Evolutionary conservation across 2,888 invertebrate genomes (phyloP), one percentile per base, ranked within the genome.

Genomic region (Erynnis tages): DNA sequence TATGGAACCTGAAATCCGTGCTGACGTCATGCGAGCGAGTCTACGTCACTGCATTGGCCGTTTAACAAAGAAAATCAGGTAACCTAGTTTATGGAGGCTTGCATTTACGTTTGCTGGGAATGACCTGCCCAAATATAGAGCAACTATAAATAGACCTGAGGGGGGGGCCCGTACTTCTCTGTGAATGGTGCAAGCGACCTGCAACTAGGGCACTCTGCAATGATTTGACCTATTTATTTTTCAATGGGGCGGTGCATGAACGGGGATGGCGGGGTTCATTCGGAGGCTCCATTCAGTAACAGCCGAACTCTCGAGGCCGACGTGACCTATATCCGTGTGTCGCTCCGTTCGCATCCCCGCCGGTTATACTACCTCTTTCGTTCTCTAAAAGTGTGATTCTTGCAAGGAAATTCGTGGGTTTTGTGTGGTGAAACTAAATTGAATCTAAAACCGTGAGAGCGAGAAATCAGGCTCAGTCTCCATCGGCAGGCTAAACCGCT

Each of bases 161-260:
- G 56, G 69, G 76, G 62, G 76, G 80, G 76, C 75, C 69, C 71
- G 68, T 68, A 69, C 74, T 73, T 66, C 67, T 61, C 67, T 67
- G 72, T 83, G 83, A 85, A 83, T 86, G 84, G 83, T 77, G 78
- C 78, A 79, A 72, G 70, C 67, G 65, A 66, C 71, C 69, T 76
- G 76, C 79, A 88, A 76, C 70, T 82, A 72, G 86, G 79, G 64
- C 84, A 83, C 83, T 71, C 72, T 87, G 88, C 87, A 87, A 82
- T 83, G 77, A 83, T 83, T 76, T 86, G 88, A 89, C 89, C 89
- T 85, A 89, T 82, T 77, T 89, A 84, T 87, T 85, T 84, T 86
- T 88, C 83, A 88, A 89, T 88, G 88, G 82, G 69, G 71, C 71
- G 78, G 65, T 74, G 81, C 79, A 86, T 86, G 87, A 85, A 87